Conservation (phyloP, 64 coral and sea anemone species). For the Montipora sp. region DNA sequence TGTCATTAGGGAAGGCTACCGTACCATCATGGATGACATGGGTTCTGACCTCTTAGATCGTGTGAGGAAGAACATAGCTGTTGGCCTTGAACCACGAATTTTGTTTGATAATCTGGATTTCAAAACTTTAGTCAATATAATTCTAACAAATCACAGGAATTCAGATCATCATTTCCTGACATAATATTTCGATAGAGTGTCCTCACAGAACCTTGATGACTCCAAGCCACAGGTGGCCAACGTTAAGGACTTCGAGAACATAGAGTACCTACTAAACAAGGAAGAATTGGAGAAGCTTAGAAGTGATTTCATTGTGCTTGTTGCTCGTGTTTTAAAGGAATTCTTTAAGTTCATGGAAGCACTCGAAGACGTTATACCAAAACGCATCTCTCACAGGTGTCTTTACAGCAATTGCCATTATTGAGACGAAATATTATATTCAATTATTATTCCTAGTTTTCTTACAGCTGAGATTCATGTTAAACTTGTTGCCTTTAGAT, state of each 20-base stretch:
- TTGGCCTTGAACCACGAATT: conserved; percentile 39
- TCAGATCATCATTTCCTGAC: conserved; percentile 63
- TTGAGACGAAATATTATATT: background rate
- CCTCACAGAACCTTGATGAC: conserved; percentile 61
- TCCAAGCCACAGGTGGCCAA: conserved; percentile 37
- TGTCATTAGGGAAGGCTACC: conserved; percentile 36
- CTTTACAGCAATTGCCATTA: background rate
- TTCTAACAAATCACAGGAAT: conserved; percentile 62
- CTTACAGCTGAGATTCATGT: too few relatives aligned
- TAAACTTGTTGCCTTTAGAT: too few relatives aligned
- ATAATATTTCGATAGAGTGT: conserved; percentile 70
- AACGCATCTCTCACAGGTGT: conserved; percentile 33
- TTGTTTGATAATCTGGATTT: conserved; percentile 64
- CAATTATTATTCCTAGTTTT: background rate
- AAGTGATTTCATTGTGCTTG: conserved; percentile 9
- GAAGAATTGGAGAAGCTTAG: conserved; percentile 39
- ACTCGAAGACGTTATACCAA: background rate
- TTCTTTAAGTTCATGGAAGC: conserved; percentile 11
- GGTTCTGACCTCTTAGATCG: conserved; percentile 46
- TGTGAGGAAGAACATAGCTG: conserved; percentile 36
- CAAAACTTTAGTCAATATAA: conserved; percentile 65
- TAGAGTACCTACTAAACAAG: conserved; percentile 50
- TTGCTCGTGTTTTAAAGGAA: conserved; percentile 17
- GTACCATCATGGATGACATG: conserved; percentile 63
- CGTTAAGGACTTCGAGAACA: conserved; percentile 55